Evolutionary conservation across 2,797 vertebrate genomes (phyloP), one percentile per base, ranked within the genome.

Genomic region (Siniperca obscura): DNA sequence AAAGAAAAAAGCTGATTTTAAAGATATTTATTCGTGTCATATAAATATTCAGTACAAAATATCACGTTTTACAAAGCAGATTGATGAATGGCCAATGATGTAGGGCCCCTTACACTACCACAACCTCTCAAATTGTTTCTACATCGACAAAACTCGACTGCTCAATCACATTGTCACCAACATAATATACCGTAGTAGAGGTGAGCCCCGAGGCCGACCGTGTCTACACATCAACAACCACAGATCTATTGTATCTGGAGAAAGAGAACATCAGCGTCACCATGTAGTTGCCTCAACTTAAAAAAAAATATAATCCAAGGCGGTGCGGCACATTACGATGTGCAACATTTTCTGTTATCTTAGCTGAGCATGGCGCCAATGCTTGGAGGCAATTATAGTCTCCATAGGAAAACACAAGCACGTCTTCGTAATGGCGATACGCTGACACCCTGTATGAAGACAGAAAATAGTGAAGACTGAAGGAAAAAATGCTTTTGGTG

Each of bases 31-130:
- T 96, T 95, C 90, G 95, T 97, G 96, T 96, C 96, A 97, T 98
- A 97, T 97, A 98, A 98, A 98, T 97, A 97, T 96, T 97, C 96
- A 96, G 97, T 98, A 98, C 96, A 98, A 98, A 98, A 98, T 95
- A 96, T 97, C 96, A 97, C 96, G 94, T 97, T 97, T 96, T 97
- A 97, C 97, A 97, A 98, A 97, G 96, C 96, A 97, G 97, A 84
- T 85, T 57, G 91, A 93, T 92, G 92, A 72, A 84, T 36, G 91
- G 91, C 83, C 87, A 42, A 74, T 71, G 83, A 83, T 21, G 75
- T 73, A 42, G 79, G 86, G 82, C 86, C 86, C 85, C 74, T 81
- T 66, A 81, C 72, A 89, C 93, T 89, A 90, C 90, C 87, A 90
- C 90, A 21, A 92, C 87, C 92, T 87, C 90, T 87, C 89, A 30